phyloP scores from a whole-genome alignment of 2,888 invertebrate genomes.

The Leptopilina myrica region DNA sequence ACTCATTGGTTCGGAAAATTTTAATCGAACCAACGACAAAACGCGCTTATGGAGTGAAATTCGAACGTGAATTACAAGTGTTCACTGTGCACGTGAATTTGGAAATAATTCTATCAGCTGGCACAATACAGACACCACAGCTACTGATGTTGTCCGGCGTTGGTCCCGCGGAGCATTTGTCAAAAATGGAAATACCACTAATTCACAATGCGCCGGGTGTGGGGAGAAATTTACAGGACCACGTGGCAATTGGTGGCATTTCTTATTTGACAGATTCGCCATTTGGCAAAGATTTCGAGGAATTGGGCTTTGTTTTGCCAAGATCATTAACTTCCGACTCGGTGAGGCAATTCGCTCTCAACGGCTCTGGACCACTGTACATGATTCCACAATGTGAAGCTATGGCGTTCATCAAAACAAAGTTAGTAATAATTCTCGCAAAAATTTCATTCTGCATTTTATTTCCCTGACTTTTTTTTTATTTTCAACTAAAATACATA shows the following conservation, averaged over 20 bases:
- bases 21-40: conserved; percentile 81
- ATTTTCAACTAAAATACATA: no score
- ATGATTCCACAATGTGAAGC: conserved; percentile 87
- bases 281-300: conserved; percentile 71
- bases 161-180: conserved; percentile 83
- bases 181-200: conserved; percentile 80
- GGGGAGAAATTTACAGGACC: conserved; percentile 90
- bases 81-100: conserved; percentile 80
- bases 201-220: conserved; percentile 84
- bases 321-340: conserved; percentile 81
- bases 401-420: conserved; percentile 87
- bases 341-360: conserved; percentile 81
- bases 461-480: no score
- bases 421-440: conserved; percentile 65
- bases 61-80: conserved; percentile 78
- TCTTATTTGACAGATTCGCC: conserved; percentile 82
- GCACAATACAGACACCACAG: conserved; percentile 90
- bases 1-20: conserved; percentile 84
- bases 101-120: conserved; percentile 92
- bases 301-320: conserved; percentile 84
- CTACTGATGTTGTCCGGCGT: conserved; percentile 92
- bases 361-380: conserved; percentile 83
- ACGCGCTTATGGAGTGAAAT: conserved; percentile 83
- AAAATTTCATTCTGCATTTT: no score
- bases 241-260: conserved; percentile 88